phyloP scores from a whole-genome alignment of 2,113 vertebrate genomes.

The Calonectris borealis region DNA sequence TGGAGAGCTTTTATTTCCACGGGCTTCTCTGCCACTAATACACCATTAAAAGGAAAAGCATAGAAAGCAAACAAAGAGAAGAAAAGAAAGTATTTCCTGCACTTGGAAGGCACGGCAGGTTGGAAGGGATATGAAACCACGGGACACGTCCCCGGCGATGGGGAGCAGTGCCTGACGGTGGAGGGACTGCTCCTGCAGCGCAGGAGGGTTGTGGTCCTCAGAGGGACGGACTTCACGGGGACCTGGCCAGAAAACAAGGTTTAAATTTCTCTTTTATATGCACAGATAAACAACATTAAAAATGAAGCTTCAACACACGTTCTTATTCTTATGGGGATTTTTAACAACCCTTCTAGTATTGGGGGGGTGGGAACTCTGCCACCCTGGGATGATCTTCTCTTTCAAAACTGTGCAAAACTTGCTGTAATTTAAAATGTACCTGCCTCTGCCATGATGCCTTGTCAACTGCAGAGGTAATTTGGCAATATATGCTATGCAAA shows the following conservation, averaged over 20 bases:
- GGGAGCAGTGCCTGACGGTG: background rate
- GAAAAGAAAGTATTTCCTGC: background rate
- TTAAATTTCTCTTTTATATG: background rate
- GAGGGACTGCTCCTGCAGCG: background rate
- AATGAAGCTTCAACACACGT: rapidly evolving
- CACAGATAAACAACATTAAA: background rate
- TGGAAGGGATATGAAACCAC: rapidly evolving
- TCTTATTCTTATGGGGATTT: background rate
- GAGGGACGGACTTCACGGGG: background rate
- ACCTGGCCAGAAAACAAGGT: background rate
- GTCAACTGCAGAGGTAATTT: background rate
- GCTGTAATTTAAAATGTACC: background rate
- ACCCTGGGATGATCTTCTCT: background rate
- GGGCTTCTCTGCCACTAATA: background rate
- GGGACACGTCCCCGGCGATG: rapidly evolving
- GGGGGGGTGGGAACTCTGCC: background rate
- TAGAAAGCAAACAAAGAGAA: background rate
- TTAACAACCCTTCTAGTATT: background rate
- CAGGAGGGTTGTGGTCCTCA: background rate
- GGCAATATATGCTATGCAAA: background rate
- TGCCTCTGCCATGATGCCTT: background rate
- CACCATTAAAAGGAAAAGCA: background rate
- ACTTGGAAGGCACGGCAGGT: background rate
- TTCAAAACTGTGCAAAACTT: background rate
- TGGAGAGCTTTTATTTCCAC: background rate